A percentile compares a stretch with the other conserved stretches of the same genome.
phyloP scores from a whole-genome alignment of 2,797 vertebrate genomes.

The Australoheros facetus region DNA sequence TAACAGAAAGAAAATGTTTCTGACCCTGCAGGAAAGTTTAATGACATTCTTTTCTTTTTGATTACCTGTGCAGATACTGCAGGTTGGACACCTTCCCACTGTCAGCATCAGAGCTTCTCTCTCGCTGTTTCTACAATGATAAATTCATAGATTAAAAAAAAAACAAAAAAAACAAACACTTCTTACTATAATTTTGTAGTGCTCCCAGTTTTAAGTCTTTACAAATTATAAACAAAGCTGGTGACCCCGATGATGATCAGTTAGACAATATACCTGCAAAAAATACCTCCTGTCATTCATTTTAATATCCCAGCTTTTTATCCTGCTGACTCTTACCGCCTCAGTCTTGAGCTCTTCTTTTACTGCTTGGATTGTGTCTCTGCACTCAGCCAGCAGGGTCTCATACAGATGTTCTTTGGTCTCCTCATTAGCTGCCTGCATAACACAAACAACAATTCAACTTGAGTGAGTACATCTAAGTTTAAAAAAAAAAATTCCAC shows the following conservation, averaged over 20 bases:
- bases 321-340: constrained; percentile 79
- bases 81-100: constrained; percentile 92
- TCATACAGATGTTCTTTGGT: constrained; percentile 97
- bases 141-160: background rate
- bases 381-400: constrained; percentile 93
- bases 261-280: background rate
- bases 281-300: background rate
- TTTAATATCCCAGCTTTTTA: background rate
- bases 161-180: background rate
- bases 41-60: too few relatives aligned
- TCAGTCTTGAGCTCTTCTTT: constrained; percentile 93
- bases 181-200: background rate
- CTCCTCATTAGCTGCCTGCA: constrained; percentile 92
- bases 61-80: constrained; percentile 97
- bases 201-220: background rate
- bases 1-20: background rate
- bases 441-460: background rate
- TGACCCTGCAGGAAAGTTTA: background rate
- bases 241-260: background rate
- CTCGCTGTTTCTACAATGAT: constrained; percentile 89
- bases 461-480: background rate
- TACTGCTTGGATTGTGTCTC: constrained; percentile 97
- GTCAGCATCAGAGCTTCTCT: constrained; percentile 87
- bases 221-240: background rate
- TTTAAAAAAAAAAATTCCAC: too few relatives aligned